Evolutionary conservation across 2,113 vertebrate species (phyloP).

Genomic region (Hypanus sabinus): DNA sequence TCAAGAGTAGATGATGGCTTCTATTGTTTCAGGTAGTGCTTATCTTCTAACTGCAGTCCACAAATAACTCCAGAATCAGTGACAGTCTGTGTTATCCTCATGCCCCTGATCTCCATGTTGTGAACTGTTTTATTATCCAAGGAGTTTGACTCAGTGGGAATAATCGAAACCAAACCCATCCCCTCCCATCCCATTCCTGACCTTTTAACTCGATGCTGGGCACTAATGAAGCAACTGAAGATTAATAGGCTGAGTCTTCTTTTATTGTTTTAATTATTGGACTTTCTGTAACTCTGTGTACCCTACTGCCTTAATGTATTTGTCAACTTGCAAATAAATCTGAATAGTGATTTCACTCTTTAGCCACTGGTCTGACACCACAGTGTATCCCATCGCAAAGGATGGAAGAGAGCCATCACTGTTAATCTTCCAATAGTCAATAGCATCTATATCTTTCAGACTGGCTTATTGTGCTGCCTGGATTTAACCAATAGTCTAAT

Average conservation of each 20-base stretch:
- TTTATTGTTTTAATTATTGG: neutral
- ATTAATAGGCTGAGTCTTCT: neutral
- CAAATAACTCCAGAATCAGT: too few relatives aligned
- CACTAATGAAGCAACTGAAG: neutral
- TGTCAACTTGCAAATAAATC: neutral
- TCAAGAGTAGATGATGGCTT: neutral
- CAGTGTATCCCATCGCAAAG: neutral
- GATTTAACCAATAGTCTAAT: neutral
- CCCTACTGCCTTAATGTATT: neutral
- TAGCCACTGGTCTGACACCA: neutral
- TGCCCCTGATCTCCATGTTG: neutral
- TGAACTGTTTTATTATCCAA: neutral
- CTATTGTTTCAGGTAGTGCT: neutral
- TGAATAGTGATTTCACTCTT: neutral
- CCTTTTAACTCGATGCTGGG: neutral
- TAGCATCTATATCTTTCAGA: neutral
- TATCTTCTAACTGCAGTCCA: neutral
- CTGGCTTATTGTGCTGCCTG: neutral
- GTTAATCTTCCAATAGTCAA: neutral
- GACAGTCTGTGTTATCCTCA: neutral
- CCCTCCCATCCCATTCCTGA: too few relatives aligned
- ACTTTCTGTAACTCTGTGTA: neutral
- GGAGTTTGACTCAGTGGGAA: neutral
- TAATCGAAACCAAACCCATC: too few relatives aligned
- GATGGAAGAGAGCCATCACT: neutral